These are phyloP conservation scores for Sparidentex hasta DNA, from an alignment of 2,797 vertebrate genomes.

Conservation along the genomic window DNA sequence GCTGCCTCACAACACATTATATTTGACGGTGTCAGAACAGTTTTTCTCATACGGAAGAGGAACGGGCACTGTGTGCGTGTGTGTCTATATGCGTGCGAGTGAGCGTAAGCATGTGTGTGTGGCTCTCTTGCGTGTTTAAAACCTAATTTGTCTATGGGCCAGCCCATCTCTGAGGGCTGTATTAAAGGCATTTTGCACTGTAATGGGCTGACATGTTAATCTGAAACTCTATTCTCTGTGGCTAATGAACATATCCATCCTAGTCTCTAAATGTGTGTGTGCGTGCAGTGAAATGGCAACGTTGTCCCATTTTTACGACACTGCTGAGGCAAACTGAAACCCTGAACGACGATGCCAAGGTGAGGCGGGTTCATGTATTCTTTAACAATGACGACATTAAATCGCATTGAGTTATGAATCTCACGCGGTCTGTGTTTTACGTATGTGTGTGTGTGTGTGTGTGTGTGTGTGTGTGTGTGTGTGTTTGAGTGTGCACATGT, in stretches of 20 bases:
- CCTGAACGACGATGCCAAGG: constrained; percentile 20
- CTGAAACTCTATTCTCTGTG: constrained; percentile 79
- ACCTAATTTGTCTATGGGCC: constrained; percentile 75
- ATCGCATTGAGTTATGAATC: constrained; percentile 41
- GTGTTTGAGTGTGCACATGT: constrained; percentile 18
- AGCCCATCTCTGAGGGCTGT: constrained; percentile 73
- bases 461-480: too few relatives aligned
- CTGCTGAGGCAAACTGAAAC: constrained; percentile 46
- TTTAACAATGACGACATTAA: constrained; percentile 38
- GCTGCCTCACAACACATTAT: constrained; percentile 56
- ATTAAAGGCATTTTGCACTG: constrained; percentile 77
- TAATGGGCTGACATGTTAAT: constrained; percentile 84
- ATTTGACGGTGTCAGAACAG: constrained; percentile 68
- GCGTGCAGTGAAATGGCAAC: constrained; percentile 35
- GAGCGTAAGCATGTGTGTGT: constrained; percentile 4
- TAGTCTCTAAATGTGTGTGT: constrained; percentile 37
- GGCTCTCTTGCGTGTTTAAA: constrained; percentile 53
- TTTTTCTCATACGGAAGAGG: constrained; percentile 55
- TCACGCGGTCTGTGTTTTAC: constrained; percentile 30
- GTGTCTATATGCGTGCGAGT: constrained; percentile 17
- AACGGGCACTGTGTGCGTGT: constrained; percentile 16
- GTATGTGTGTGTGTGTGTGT: background rate
- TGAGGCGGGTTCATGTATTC: constrained; percentile 44
- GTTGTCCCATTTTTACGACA: constrained; percentile 33
- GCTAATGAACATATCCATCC: constrained; percentile 83